Conservation (phyloP, 2,797 vertebrate species). For the Tinamus major region DNA sequence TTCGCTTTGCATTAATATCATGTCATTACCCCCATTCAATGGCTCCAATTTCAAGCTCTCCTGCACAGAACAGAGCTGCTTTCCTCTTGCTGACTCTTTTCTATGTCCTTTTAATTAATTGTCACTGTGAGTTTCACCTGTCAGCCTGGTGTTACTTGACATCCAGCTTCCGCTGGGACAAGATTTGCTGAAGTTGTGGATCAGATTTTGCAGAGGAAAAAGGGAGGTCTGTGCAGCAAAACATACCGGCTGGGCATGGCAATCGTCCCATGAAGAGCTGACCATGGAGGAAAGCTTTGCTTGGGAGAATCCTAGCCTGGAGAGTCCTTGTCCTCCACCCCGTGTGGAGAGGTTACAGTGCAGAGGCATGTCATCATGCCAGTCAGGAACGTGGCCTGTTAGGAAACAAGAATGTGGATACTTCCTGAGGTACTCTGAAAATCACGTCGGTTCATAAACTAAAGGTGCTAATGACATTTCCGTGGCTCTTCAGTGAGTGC, state of each 20-base stretch:
- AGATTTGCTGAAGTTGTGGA: neutral
- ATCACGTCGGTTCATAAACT: neutral
- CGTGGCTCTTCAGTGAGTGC: no score
- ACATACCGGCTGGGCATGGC: fast-evolving
- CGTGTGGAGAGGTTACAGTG: neutral
- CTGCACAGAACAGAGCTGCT: neutral
- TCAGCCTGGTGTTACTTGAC: neutral
- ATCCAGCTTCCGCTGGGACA: neutral
- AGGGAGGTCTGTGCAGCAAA: neutral
- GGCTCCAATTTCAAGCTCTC: slow-evolving; percentile 17
- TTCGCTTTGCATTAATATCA: neutral
- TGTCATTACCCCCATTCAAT: neutral
- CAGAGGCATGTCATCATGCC: neutral
- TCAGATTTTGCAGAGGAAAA: neutral
- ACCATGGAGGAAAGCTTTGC: neutral
- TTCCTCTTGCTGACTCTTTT: neutral
- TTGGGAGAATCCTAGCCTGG: no score
- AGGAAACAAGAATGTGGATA: neutral
- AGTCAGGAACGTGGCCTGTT: neutral
- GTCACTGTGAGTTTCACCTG: slow-evolving; percentile 5
- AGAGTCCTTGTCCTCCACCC: neutral
- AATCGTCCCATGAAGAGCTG: fast-evolving
- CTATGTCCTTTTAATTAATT: slow-evolving; percentile 1
- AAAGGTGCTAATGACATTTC: neutral
- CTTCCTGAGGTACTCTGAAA: neutral